phyloP scores from a whole-genome alignment of 2,888 invertebrate genomes.

The Patella caerulea region DNA sequence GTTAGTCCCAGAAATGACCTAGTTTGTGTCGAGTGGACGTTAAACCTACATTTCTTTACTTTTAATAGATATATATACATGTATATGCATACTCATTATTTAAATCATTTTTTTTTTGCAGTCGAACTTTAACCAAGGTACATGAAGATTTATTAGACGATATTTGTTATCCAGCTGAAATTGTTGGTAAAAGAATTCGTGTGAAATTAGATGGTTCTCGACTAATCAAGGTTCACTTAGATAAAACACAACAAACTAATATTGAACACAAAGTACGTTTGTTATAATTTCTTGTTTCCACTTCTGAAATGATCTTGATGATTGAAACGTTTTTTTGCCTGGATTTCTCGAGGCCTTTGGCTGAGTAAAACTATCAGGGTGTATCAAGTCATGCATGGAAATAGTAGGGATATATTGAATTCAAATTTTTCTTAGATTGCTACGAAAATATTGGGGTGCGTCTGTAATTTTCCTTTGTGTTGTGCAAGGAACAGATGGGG shows the following conservation, averaged over 20 bases:
- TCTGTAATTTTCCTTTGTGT: too few relatives aligned
- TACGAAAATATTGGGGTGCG: too few relatives aligned
- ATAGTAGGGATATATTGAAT: too few relatives aligned
- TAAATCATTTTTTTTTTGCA: slow-evolving; percentile 69
- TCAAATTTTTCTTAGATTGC: too few relatives aligned
- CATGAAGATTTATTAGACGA: slow-evolving; percentile 98
- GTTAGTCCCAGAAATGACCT: too few relatives aligned
- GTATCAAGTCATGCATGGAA: too few relatives aligned
- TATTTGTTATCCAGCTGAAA: slow-evolving; percentile 98
- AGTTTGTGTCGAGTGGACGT: too few relatives aligned
- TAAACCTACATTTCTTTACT: too few relatives aligned
- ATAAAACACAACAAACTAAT: slow-evolving; percentile 98
- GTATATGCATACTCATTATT: too few relatives aligned
- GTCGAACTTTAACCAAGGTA: slow-evolving; percentile 94
- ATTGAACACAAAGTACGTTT: slow-evolving; percentile 98
- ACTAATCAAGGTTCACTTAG: slow-evolving; percentile 92
- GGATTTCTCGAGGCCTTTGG: neutral
- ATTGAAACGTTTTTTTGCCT: neutral
- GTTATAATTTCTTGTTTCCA: neutral
- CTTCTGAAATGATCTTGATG: neutral
- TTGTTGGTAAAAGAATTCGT: slow-evolving; percentile 97
- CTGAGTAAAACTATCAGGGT: neutral
- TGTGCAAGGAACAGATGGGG: too few relatives aligned
- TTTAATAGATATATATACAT: too few relatives aligned
- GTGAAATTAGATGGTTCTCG: slow-evolving; percentile 96